Conservation (phyloP, 2,888 invertebrate species). For the Chrysotoxum bicinctum region DNA sequence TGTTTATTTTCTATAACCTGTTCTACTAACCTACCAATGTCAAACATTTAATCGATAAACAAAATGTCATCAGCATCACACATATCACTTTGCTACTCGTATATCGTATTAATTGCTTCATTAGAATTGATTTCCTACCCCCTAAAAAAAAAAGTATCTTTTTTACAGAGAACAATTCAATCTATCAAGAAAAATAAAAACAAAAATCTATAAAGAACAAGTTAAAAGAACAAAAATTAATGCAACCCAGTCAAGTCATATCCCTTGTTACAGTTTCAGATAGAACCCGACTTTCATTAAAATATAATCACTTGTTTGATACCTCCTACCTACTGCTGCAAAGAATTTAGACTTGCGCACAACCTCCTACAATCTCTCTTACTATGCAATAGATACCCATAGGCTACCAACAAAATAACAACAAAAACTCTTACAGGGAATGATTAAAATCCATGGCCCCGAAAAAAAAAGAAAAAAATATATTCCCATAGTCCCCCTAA, state of each 20-base stretch:
- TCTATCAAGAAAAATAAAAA: not conserved
- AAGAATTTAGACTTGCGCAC: slow-evolving; percentile 66
- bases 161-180: not conserved
- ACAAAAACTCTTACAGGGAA: slow-evolving; percentile 25
- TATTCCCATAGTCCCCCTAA: slow-evolving; percentile 35
- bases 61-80: slow-evolving; percentile 21
- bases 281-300: slow-evolving; percentile 14
- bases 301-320: slow-evolving; percentile 70
- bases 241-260: slow-evolving; percentile 42
- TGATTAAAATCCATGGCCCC: slow-evolving; percentile 61
- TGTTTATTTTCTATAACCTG: not conserved
- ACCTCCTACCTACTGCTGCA: slow-evolving; percentile 58
- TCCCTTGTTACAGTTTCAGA: slow-evolving; percentile 12
- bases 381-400: slow-evolving; percentile 2
- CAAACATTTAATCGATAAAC: slow-evolving; percentile 54
- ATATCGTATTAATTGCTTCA: slow-evolving; percentile 49
- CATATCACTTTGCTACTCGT: not conserved
- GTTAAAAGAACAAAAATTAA: slow-evolving; percentile 34
- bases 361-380: slow-evolving; percentile 12
- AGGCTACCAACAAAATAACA: not conserved
- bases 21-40: slow-evolving; percentile 21
- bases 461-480: slow-evolving; percentile 19
- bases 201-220: slow-evolving; percentile 1
- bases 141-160: not conserved
- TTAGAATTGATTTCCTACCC: slow-evolving; percentile 56